Base-by-base conservation (phyloP, 2,113 vertebrate genomes). In the Ceratotherium simum region DNA sequence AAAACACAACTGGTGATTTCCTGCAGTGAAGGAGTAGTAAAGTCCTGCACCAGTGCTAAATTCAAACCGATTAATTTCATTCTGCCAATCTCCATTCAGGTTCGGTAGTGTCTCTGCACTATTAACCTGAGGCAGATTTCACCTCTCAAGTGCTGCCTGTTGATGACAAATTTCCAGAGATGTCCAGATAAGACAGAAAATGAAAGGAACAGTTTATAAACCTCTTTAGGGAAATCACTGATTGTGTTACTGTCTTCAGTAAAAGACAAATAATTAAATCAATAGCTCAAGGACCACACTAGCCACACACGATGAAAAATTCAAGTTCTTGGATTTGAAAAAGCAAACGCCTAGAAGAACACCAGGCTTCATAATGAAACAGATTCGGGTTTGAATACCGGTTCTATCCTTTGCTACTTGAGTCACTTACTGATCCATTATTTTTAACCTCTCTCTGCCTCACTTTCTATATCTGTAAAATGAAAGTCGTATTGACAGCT, bases 221-320 rank as follows among this genome's bases (percentile, higher is more conserved):
- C 54, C 39, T 95, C 82, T 86, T 95, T 84, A 88, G 87, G 80
- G 60, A 97, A 97, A 96, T 90, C 75, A 92, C 60, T 86, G 78
- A 31, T 83, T 10, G 21, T 54, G 21, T 72, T 85, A 83, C 17
- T 92, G 7, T 81, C 75, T 88, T 88, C 27, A 39, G 39, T 75
- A 96, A 86, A 85, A 91, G 36, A 79, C 69, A 92, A 96, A 81
- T 85, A 84, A 91, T 91, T 75, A 73, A 91, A 85, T 96, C 21
- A 92, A 51, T 33, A 76, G 27, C 13, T 88, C n/a, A 80, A 75
- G 33, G 91, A 72, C 20, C 76, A 88, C 5, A 36, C 20, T 51
- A 33, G 11, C 20, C 39, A 90, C 25, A 85, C 3, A 4, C 78
- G 83, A 76, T 48, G 27, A 90, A 93, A 78, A 90, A 48, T 1